Evolutionary conservation across 2,113 vertebrate genomes (phyloP), one percentile per base, ranked within the genome.

Genomic region (Takifugu flavidus): DNA sequence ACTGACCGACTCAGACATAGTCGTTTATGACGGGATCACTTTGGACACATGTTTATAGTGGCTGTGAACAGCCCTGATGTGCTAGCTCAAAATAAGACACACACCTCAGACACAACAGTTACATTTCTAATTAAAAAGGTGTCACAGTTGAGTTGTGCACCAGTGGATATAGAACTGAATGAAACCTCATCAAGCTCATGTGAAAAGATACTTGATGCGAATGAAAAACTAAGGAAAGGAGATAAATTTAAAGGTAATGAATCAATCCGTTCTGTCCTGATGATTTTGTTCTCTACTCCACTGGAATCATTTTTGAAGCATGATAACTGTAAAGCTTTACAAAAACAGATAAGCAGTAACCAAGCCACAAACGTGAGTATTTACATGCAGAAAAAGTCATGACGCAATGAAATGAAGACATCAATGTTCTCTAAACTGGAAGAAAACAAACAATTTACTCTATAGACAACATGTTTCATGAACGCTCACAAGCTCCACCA

Each of bases 341-440:
- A 58, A 61, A 63, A 65, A 15, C 27, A 2, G n/a, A 57, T 25
- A 12, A 27, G 51, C 42, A 25, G 46, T 70, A 72, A 74, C 45
- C 61, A 44, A 50, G 49, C 57, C 67, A 77, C 66, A 65, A 75
- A 72, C 57, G 34, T 49, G 26, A 70, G 28, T 56, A 29, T 59
- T 27, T 60, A 67, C 25, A 47, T 49, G 54, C 51, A 66, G 53
- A 60, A 77, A 49, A 49, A 6, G 34, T 65, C 27, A 77, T 11
- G 70, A 65, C 56, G 20, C 20, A 62, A 75, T 34, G 25, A 11
- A 49, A 74, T 34, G 31, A 65, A 59, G 55, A 74, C 45, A 61
- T 25, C 15, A 20, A 20, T 53, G 42, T 53, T 52, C 56, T 20
- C 5, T 45, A 43, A 59, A 59, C 27, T 53, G 13, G 11, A 62